These are phyloP conservation scores for Sialia sialis DNA, from an alignment of 2,113 vertebrate species.

Conservation along the genomic window DNA sequence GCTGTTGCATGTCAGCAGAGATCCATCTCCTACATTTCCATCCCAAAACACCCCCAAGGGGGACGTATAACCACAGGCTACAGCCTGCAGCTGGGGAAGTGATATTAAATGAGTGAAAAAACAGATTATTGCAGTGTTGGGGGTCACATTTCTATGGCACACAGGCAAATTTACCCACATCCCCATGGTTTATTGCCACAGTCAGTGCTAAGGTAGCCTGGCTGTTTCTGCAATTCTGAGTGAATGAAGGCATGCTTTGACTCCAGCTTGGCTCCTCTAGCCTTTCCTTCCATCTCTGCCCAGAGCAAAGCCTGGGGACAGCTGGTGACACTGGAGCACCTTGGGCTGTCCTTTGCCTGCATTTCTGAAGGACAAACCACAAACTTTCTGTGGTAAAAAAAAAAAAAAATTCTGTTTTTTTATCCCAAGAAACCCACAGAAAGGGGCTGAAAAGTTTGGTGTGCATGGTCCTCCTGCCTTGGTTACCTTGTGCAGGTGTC, in stretches of 20 bases:
- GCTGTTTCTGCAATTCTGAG: not conserved
- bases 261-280: no score
- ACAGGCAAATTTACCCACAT: not conserved
- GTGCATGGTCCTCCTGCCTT: not conserved
- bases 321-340: not conserved
- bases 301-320: not conserved
- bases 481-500: not conserved
- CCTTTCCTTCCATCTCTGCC: not conserved
- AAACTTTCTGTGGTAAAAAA: not conserved
- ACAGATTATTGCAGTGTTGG: not conserved
- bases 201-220: not conserved
- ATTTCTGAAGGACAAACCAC: not conserved
- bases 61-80: not conserved
- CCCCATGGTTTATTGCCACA: not conserved
- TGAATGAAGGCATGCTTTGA: not conserved
- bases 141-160: rapidly evolving
- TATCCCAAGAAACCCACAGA: not conserved
- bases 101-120: not conserved
- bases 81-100: not conserved
- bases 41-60: not conserved
- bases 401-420: no score
- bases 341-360: not conserved
- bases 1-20: not conserved
- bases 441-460: not conserved
- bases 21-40: not conserved